Conservation (phyloP, 2,888 invertebrate species). For the Tipula unca region DNA sequence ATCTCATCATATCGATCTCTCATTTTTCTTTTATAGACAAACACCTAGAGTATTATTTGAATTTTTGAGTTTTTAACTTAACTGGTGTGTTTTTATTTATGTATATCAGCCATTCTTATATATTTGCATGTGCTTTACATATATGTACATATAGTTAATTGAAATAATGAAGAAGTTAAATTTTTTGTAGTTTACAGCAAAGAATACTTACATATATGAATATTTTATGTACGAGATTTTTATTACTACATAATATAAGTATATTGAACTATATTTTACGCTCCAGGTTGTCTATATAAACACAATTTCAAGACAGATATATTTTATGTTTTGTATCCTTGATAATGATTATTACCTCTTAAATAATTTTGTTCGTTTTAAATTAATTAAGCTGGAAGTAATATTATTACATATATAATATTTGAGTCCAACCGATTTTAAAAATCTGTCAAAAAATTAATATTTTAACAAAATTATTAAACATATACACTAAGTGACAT, state of each 20-base stretch:
- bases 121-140: not conserved
- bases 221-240: not conserved
- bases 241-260: not conserved
- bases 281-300: not conserved
- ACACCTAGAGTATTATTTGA: not conserved
- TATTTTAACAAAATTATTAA: not conserved
- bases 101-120: not conserved
- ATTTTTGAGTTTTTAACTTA: not conserved
- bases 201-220: not conserved
- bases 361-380: not conserved
- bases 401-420: not conserved
- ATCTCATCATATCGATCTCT: not conserved
- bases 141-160: not conserved
- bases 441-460: not conserved
- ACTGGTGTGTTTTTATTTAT: not conserved
- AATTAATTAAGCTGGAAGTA: not conserved
- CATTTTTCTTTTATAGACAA: not conserved
- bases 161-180: not conserved
- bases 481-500: not conserved
- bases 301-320: not conserved
- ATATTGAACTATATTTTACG: not conserved
- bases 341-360: not conserved
- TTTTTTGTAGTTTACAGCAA: not conserved
- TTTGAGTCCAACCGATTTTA: not conserved
- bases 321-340: not conserved